Evolutionary conservation across 2,888 invertebrate species (phyloP).

Genomic region (Eurois occulta): DNA sequence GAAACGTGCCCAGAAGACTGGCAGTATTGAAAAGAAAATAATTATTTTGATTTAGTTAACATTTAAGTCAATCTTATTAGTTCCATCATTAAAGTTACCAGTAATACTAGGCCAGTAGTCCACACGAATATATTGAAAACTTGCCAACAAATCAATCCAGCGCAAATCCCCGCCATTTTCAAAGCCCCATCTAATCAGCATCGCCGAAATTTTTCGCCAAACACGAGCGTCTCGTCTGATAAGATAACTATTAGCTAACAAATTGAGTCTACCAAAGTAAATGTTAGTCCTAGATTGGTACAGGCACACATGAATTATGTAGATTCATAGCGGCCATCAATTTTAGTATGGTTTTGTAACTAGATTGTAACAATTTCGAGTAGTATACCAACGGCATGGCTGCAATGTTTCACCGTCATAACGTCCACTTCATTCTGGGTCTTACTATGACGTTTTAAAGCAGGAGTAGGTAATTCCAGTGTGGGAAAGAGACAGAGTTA

Average conservation of each 20-base stretch:
- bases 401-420: background rate
- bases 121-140: background rate
- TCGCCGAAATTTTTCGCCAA: constrained; percentile 60
- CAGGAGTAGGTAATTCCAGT: too few relatives aligned
- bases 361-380: background rate
- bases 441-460: too few relatives aligned
- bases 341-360: constrained; percentile 23
- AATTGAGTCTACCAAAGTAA: constrained; percentile 61
- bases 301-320: constrained; percentile 60
- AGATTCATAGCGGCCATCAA: constrained; percentile 58
- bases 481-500: too few relatives aligned
- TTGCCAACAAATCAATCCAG: background rate
- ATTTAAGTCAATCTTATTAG: too few relatives aligned
- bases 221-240: constrained; percentile 49
- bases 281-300: constrained; percentile 58
- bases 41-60: too few relatives aligned
- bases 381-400: background rate
- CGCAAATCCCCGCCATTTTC: constrained; percentile 18
- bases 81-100: too few relatives aligned
- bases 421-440: background rate
- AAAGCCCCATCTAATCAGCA: constrained; percentile 61
- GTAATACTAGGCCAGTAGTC: background rate
- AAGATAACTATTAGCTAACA: constrained; percentile 65
- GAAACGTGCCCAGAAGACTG: too few relatives aligned
- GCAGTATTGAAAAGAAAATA: too few relatives aligned